Evolutionary conservation across 2,888 invertebrate genomes (phyloP).

Genomic region (Sarcophaga carnaria): DNA sequence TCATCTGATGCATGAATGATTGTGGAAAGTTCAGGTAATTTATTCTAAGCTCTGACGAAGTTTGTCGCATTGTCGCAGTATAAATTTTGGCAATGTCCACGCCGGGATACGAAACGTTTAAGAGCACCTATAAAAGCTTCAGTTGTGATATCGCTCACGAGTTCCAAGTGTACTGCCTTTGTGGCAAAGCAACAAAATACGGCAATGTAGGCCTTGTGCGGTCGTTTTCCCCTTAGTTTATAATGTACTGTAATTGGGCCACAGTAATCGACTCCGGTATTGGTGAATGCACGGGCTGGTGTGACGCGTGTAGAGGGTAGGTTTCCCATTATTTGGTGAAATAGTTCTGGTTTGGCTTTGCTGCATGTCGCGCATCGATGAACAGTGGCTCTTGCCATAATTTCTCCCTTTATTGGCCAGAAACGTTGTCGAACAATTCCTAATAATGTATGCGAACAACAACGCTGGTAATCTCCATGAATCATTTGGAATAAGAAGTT

Average conservation of each 20-base stretch:
- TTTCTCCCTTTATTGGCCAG: too few species aligned
- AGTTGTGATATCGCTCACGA: constrained; percentile 49
- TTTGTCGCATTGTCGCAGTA: constrained; percentile 22
- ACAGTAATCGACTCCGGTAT: constrained; percentile 45
- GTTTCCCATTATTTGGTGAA: background rate
- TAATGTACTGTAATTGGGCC: constrained; percentile 18
- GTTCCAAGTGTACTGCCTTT: constrained; percentile 36
- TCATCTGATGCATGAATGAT: background rate
- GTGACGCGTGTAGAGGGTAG: constrained; percentile 49
- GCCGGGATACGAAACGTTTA: background rate
- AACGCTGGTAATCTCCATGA: too few species aligned
- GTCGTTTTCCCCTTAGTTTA: too few species aligned
- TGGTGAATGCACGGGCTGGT: constrained; percentile 27
- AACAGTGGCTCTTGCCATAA: too few species aligned
- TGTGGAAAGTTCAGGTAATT: constrained; percentile 23
- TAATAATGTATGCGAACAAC: too few species aligned
- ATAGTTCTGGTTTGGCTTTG: too few species aligned
- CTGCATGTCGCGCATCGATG: too few species aligned
- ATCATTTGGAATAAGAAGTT: constrained; percentile 56
- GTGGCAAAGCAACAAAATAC: too few species aligned
- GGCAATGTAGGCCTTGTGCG: too few species aligned
- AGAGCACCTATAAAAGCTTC: constrained; percentile 32
- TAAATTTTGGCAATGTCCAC: constrained; percentile 44
- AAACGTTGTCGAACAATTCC: background rate
- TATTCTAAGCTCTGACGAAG: constrained; percentile 38